phyloP scores from a whole-genome alignment of 2,888 invertebrate genomes.

The Drosophila birchii region DNA sequence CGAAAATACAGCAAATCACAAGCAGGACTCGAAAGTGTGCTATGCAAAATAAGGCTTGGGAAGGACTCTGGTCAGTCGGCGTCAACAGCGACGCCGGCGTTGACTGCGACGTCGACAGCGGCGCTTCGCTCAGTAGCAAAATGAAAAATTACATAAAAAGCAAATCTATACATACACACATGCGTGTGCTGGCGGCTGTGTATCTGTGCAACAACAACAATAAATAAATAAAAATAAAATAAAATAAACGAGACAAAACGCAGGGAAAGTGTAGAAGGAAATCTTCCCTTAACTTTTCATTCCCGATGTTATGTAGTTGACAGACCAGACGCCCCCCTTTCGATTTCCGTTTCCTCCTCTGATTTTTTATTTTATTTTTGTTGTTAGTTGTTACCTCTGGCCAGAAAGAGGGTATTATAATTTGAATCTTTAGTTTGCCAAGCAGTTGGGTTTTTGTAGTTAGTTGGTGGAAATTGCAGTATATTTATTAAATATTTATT shows the following conservation, averaged over 20 bases:
- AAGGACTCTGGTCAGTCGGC: conserved; percentile 50
- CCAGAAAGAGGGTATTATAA: conserved; percentile 6
- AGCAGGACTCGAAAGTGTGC: conserved; percentile 65
- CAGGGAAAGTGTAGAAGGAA: conserved; percentile 54
- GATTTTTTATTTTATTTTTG: not conserved
- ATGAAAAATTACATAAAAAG: conserved; percentile 80
- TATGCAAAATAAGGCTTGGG: conserved; percentile 40
- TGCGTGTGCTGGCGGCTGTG: conserved; percentile 21
- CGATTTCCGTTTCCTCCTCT: conserved; percentile 24
- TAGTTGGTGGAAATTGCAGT: not conserved
- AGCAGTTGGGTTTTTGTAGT: no score
- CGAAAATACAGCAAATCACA: conserved; percentile 68
- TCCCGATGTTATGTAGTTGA: conserved; percentile 76
- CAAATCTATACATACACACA: conserved; percentile 67
- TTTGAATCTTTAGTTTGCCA: not conserved
- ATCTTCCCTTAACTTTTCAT: conserved; percentile 75
- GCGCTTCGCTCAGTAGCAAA: conserved; percentile 24
- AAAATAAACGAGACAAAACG: conserved; percentile 30
- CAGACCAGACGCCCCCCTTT: conserved; percentile 65
- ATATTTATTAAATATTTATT: not conserved
- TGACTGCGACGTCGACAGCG: not conserved
- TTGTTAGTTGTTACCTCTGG: not conserved
- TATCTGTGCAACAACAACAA: conserved; percentile 36
- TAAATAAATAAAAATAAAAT: conserved; percentile 5
- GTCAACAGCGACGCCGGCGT: conserved; percentile 38